Base-by-base conservation (phyloP, 2,888 invertebrate genomes). In the Caenorhabditis virilis region DNA sequence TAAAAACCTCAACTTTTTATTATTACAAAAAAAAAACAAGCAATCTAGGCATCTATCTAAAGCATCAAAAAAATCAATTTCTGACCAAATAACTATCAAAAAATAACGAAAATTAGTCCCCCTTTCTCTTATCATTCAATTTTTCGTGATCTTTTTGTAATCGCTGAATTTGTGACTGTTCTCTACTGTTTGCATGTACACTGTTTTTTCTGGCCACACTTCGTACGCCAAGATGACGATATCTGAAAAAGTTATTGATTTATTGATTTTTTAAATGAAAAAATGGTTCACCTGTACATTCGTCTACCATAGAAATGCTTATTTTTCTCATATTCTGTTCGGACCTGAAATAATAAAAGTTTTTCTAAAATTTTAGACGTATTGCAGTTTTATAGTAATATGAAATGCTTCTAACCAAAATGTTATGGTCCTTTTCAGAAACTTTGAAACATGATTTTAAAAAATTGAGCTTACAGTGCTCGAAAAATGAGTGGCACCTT, bases 291-390 rank as follows among this genome's bases (percentile, higher is more conserved):
- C 72, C 68, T 58, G 50, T 73, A 73, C 56, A 57, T 45, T 22
- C 52, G 39, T 30, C 73, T 39, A 23, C 73, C 73, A 43, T 66
- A 64, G 22, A 56, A 20, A 7, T 43, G 25, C 20, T 69, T 69
- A 30, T 62, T 61, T 5, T 46, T 41, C 30, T 79, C 79, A 43
- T 78, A 78, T 42, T 77, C 67, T 1, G 60, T 51, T 41, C 80
- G 74, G 11, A 74, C 74, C 66, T 72, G 16, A 45, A 60, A 49
- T 18, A 26, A 35, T 20, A 9, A 23, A 13, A 16, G 16, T 50
- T 15, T 30, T 13, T 23, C 22, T 38, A 13, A 52, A 43, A n/a
- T n/a, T n/a, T n/a, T n/a, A n/a, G n/a, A n/a, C n/a, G n/a, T n/a
- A n/a, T n/a, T n/a, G n/a, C n/a, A n/a, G n/a, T n/a, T n/a, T n/a